Evolutionary conservation across 2,113 vertebrate species (phyloP).

Genomic region (Toxotes chatareus): DNA sequence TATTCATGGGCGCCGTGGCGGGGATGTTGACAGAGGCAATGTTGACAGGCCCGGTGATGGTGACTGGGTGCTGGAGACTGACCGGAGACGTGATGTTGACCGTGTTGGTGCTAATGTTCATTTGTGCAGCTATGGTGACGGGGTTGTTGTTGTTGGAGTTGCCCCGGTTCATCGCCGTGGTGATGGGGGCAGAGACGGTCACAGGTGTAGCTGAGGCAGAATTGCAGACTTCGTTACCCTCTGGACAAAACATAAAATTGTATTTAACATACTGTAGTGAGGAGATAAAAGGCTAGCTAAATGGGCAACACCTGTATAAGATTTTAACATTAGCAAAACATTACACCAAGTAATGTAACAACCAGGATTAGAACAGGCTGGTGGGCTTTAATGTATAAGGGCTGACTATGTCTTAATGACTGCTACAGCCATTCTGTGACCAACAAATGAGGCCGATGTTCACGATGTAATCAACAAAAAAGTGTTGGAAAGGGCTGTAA

Average conservation of each 20-base stretch:
- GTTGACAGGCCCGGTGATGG: constrained; percentile 97
- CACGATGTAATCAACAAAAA: not conserved
- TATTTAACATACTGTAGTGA: not conserved
- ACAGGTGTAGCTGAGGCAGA: constrained; percentile 89
- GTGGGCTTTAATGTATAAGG: not conserved
- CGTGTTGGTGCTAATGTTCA: constrained; percentile 98
- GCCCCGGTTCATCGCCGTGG: constrained; percentile 81
- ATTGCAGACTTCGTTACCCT: constrained; percentile 93
- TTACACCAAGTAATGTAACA: not conserved
- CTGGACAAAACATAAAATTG: constrained; percentile 72
- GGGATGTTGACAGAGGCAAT: constrained; percentile 96
- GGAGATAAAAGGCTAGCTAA: not conserved
- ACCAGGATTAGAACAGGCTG: not conserved
- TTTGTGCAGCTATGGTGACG: constrained; percentile 96
- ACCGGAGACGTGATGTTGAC: constrained; percentile 96
- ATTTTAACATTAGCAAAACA: not conserved
- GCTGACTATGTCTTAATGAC: not conserved
- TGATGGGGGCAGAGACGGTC: constrained; percentile 81
- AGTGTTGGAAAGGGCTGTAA: no score
- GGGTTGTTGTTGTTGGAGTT: constrained; percentile 83
- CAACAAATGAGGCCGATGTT: not conserved
- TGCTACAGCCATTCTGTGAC: not conserved
- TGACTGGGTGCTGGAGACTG: constrained; percentile 95
- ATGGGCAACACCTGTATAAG: no score
- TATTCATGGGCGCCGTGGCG: constrained; percentile 91